Percentiles rank a stretch among this genome's conserved stretches.
phyloP scores from a whole-genome alignment of 37 sponge, comb jelly and placozoan species.

The Chondrosia reniformis region DNA sequence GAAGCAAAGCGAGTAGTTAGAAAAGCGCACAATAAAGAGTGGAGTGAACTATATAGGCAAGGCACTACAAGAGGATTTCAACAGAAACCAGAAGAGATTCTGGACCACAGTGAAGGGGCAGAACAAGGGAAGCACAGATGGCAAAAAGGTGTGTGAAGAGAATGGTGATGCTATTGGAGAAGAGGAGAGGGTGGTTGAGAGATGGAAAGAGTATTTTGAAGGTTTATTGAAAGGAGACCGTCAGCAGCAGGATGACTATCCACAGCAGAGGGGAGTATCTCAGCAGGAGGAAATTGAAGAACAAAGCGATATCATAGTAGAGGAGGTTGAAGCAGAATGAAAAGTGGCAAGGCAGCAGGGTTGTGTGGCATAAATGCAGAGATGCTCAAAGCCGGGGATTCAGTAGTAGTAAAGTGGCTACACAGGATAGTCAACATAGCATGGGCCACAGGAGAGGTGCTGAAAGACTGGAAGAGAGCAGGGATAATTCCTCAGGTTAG shows the following conservation, averaged over 20 bases:
- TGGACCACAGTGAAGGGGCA: not conserved
- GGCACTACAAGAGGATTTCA: not conserved
- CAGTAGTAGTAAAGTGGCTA: too few species aligned
- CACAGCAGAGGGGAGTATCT: not conserved
- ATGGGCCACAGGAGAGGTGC: too few species aligned
- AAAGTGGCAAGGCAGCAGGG: too few species aligned
- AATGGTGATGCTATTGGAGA: not conserved
- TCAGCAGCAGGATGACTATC: not conserved
- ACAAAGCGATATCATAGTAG: not conserved
- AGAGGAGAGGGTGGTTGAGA: not conserved
- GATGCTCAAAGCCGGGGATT: too few species aligned
- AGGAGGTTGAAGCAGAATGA: too few species aligned
- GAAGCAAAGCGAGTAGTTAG: not conserved
- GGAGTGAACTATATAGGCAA: not conserved
- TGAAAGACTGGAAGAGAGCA: too few species aligned
- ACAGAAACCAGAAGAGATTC: not conserved
- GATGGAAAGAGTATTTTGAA: too few species aligned
- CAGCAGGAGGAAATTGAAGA: not conserved
- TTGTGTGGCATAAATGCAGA: too few species aligned
- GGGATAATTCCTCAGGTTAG: too few species aligned
- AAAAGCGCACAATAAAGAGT: not conserved
- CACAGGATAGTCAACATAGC: too few species aligned
- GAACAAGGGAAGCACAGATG: not conserved
- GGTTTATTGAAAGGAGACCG: not conserved
- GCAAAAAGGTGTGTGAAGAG: not conserved